Conservation (phyloP, 2,888 invertebrate genomes). For the Vesta saturnalis region DNA sequence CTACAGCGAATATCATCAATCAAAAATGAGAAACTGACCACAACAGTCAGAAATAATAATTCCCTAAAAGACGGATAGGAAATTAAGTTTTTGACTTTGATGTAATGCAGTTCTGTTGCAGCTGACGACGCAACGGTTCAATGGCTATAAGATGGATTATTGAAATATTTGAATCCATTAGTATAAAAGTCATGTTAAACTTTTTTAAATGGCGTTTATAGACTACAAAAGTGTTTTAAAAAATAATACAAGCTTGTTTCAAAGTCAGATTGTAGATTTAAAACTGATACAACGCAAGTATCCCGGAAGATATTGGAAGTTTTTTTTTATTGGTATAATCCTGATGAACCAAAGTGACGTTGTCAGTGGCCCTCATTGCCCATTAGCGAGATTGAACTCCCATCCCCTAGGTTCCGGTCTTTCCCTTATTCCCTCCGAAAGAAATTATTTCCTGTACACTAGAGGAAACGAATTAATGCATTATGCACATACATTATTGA, state of each 20-base stretch:
- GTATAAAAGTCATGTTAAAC: not conserved
- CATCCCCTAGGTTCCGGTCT: constrained; percentile 66
- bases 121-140: constrained; percentile 34
- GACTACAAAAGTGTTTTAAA: not conserved
- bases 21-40: constrained; percentile 54
- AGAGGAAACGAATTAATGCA: constrained; percentile 62
- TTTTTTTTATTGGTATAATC: constrained; percentile 57
- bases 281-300: constrained; percentile 29
- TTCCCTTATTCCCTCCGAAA: constrained; percentile 58
- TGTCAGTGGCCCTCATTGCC: constrained; percentile 61
- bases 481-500: constrained; percentile 62
- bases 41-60: constrained; percentile 57
- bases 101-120: constrained; percentile 52
- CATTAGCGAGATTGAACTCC: constrained; percentile 69
- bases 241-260: not conserved
- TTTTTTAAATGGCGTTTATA: not conserved
- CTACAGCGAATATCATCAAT: constrained; percentile 50
- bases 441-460: constrained; percentile 61
- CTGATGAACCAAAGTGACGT: constrained; percentile 59
- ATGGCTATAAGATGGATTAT: constrained; percentile 40
- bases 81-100: constrained; percentile 61
- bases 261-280: constrained; percentile 19
- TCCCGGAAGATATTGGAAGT: constrained; percentile 51
- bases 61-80: constrained; percentile 58
- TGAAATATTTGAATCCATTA: constrained; percentile 36